Evolutionary conservation across 1,140 invertebrate species (phyloP).

Genomic region (Nasonia giraulti): DNA sequence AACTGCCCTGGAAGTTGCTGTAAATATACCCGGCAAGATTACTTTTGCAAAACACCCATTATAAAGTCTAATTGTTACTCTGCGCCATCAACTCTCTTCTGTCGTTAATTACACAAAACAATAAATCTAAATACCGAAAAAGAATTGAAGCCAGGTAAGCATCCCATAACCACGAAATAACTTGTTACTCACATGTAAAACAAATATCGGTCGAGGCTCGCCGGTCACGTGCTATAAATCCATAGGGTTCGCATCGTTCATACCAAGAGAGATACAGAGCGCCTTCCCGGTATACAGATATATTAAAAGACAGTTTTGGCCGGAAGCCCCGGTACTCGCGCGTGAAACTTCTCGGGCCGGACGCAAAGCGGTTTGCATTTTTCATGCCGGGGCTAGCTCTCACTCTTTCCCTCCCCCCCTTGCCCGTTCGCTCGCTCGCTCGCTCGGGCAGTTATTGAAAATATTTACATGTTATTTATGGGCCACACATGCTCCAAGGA

Average conservation of each 20-base stretch:
- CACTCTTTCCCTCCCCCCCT: not conserved
- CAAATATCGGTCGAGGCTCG: constrained; percentile 68
- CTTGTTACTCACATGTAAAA: constrained; percentile 60
- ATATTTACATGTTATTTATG: constrained; percentile 73
- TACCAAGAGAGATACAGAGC: not conserved
- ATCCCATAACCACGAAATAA: not conserved
- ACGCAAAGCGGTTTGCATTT: constrained; percentile 70
- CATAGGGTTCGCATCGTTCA: not conserved
- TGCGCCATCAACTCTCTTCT: not conserved
- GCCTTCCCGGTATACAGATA: constrained; percentile 60
- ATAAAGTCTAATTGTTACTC: not conserved
- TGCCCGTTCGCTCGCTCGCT: not conserved
- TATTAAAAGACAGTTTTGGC: constrained; percentile 66
- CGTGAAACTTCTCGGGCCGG: constrained; percentile 53
- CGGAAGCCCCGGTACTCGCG: constrained; percentile 49
- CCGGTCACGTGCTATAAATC: constrained; percentile 43
- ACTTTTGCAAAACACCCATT: not conserved
- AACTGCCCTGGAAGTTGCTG: not conserved
- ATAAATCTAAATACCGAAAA: not conserved
- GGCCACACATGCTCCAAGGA: constrained; percentile 67
- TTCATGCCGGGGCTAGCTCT: constrained; percentile 60
- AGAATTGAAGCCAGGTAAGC: not conserved
- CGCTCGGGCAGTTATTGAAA: constrained; percentile 68
- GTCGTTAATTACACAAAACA: too few species aligned
- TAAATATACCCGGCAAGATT: not conserved